These are phyloP conservation scores for Sminthopsis crassicaudata DNA, from an alignment of 2,113 vertebrate genomes.

Conservation along the genomic window DNA sequence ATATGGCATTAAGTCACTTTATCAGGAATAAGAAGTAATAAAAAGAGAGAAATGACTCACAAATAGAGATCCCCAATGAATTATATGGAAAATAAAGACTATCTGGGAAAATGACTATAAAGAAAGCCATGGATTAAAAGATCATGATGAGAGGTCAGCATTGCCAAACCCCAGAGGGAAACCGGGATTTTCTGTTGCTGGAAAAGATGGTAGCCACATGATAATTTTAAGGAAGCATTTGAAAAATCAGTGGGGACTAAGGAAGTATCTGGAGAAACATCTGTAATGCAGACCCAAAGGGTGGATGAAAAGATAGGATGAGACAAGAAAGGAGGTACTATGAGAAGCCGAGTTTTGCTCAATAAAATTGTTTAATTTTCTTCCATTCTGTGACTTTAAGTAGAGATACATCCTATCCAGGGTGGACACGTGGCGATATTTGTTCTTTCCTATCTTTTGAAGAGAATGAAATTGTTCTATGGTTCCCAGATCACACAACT, in stretches of 20 bases:
- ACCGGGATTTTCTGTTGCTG: background rate
- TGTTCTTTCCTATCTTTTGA: background rate
- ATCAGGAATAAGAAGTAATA: background rate
- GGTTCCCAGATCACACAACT: background rate
- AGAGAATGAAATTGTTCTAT: background rate
- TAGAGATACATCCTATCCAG: background rate
- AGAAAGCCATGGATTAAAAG: background rate
- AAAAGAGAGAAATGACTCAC: background rate
- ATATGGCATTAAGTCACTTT: background rate
- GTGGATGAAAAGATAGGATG: background rate
- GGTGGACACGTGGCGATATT: background rate
- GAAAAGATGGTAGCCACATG: background rate
- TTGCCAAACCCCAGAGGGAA: background rate
- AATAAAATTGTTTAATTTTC: background rate
- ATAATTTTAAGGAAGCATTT: rapidly evolving
- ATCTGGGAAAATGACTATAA: background rate
- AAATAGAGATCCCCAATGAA: background rate
- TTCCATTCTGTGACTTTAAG: background rate
- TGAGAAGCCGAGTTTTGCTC: background rate
- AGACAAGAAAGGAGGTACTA: no score
- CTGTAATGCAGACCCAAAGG: background rate
- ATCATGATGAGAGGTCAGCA: rapidly evolving
- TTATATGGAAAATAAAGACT: background rate
- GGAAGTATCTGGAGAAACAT: background rate
- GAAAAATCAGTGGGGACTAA: background rate